These are phyloP conservation scores for Xanthia icteritia DNA, from an alignment of 2,888 invertebrate species.

Conservation along the genomic window DNA sequence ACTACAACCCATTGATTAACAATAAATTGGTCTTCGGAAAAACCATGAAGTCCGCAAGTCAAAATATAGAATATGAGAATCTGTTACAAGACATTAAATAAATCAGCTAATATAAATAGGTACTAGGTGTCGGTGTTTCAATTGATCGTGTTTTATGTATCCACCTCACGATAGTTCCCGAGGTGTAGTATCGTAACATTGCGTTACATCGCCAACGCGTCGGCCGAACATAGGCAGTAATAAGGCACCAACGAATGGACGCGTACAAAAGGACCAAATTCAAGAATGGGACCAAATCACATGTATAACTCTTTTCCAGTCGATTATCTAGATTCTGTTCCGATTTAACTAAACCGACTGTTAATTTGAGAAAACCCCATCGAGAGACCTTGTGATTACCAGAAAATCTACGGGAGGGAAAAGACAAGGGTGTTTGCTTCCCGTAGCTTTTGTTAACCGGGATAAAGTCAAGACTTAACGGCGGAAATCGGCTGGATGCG, in stretches of 20 bases:
- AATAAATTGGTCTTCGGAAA: neutral
- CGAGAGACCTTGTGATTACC: neutral
- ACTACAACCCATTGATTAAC: neutral
- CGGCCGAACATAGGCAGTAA: conserved; percentile 5
- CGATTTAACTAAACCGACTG: neutral
- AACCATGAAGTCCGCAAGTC: neutral
- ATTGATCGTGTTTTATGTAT: conserved; percentile 55
- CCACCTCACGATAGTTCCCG: conserved; percentile 26
- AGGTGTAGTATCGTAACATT: conserved; percentile 46
- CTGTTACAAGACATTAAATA: conserved; percentile 8
- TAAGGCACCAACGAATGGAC: neutral
- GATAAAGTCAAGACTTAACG: neutral
- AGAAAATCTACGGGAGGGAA: neutral
- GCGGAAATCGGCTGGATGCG: neutral
- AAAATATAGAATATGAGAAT: neutral
- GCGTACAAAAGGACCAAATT: conserved; percentile 46
- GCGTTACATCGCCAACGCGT: conserved; percentile 62
- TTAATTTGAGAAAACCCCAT: neutral
- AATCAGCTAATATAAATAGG: conserved; percentile 20
- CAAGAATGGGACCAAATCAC: neutral
- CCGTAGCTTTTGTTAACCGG: neutral
- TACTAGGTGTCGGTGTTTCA: conserved; percentile 7
- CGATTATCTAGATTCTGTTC: too few relatives aligned
- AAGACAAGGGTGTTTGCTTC: neutral
- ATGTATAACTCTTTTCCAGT: neutral